phyloP scores from a whole-genome alignment of 2,797 vertebrate species.

The Scomberomorus guttatus region DNA sequence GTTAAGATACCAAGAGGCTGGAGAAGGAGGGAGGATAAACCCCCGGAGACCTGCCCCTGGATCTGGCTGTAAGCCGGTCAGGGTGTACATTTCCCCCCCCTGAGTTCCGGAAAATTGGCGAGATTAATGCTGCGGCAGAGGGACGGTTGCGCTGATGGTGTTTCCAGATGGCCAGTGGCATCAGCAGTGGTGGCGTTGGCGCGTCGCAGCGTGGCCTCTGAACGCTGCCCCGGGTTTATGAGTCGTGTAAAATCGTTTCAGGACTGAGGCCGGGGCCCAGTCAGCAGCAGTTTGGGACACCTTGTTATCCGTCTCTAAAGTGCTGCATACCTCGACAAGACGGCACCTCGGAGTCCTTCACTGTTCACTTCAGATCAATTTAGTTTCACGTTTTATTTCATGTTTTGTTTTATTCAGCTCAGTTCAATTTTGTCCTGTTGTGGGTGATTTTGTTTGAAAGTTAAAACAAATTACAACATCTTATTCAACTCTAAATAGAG shows the following conservation, averaged over 20 bases:
- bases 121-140: constrained; percentile 85
- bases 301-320: constrained; percentile 81
- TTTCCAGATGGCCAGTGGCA: constrained; percentile 80
- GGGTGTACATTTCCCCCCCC: constrained; percentile 77
- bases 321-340: neutral
- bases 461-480: too few relatives aligned
- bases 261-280: constrained; percentile 66
- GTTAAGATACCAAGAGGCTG: constrained; percentile 1
- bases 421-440: too few relatives aligned
- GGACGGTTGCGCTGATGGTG: constrained; percentile 80
- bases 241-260: constrained; percentile 83
- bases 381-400: neutral
- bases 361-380: neutral
- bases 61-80: constrained; percentile 72
- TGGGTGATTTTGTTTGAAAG: too few relatives aligned
- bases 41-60: constrained; percentile 66
- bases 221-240: constrained; percentile 75
- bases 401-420: too few relatives aligned
- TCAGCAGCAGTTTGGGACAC: constrained; percentile 84
- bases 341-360: neutral
- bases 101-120: constrained; percentile 84
- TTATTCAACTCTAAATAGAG: too few relatives aligned
- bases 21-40: constrained; percentile 42
- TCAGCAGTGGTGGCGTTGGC: constrained; percentile 61
- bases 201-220: constrained; percentile 55